phyloP scores from a whole-genome alignment of 2,888 invertebrate genomes.

The Lepas anatifera region DNA sequence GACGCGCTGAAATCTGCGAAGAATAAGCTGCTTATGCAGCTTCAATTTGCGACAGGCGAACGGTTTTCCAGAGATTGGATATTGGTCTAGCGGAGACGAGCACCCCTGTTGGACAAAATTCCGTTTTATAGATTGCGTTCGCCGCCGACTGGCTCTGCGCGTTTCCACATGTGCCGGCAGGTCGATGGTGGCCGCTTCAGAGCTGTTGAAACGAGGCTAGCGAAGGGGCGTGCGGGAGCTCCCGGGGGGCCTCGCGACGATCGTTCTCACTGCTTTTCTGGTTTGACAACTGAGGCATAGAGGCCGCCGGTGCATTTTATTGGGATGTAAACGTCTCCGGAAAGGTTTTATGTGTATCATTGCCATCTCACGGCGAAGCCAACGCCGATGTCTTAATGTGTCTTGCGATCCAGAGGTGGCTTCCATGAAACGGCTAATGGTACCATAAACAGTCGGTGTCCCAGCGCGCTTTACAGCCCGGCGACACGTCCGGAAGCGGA shows the following conservation, averaged over 20 bases:
- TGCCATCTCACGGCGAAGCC: neutral
- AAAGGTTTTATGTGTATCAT: slow-evolving; percentile 10
- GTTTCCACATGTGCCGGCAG: no score
- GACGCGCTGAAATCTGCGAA: neutral
- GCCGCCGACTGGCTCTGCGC: neutral
- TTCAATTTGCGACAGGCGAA: neutral
- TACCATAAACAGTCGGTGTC: neutral
- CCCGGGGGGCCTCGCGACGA: neutral
- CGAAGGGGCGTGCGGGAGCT: no score
- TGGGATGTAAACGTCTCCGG: neutral
- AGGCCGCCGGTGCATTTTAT: neutral
- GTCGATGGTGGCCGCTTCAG: no score
- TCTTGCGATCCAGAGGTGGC: neutral
- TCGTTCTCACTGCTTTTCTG: no score
- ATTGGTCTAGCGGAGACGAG: neutral
- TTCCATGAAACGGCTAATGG: slow-evolving; percentile 1
- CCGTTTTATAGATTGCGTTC: neutral
- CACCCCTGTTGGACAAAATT: neutral
- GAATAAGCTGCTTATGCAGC: slow-evolving; percentile 8
- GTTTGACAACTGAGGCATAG: no score
- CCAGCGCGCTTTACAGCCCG: neutral
- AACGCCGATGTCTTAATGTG: neutral
- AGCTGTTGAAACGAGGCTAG: no score
- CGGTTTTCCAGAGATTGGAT: neutral
- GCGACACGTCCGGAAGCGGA: neutral